Base-by-base conservation (phyloP, 2,797 vertebrate genomes). In the Sebastes paucispinis region DNA sequence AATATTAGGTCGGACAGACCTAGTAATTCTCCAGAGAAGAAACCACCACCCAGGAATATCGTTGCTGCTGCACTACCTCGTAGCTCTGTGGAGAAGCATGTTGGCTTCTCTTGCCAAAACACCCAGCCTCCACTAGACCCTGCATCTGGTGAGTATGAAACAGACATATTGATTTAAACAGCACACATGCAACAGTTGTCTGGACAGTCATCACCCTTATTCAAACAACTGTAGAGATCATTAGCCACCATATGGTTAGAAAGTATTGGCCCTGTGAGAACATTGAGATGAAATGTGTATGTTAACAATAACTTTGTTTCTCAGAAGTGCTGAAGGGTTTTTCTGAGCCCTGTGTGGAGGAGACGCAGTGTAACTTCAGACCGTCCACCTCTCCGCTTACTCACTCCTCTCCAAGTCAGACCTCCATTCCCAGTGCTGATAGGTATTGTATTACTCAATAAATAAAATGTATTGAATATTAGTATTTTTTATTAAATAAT, bases 391-490 rank as follows among this genome's bases (percentile, higher is more conserved):
- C 96, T 72, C 98, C 98, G 6, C 94, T 99, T 29, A 99, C 96
- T 69, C 98, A 99, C 90, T 99, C 98, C 52, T 99, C 98, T 84
- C 98, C 98, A 55, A 98, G 98, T 90, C 97, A 99, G 65, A 89
- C 93, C 52, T 97, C 97, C 29, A 88, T 94, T 90, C 93, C 95
- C 72, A 91, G 86, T 6, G 85, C 90, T 70, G 88, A 96, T 7
- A 20, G 94, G 96, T 96, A 93, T 58, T 63, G 54, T 58, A 58
- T 75, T 31, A 69, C 8, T 64, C 7, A 29, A 6, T 58, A 31
- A 34, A 22, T 47, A 7, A 20, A 36, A 4, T 32, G 0, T 14
- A 66, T 68, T 68, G 12, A 52, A 60, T 68, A 24, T 29, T 25
- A 11, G 12, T 24, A 1, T 18, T 22, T 20, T 36, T 32, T 52